Percentiles rank a stretch among this genome's conserved stretches.
phyloP scores from a whole-genome alignment of 1,140 invertebrate genomes.

The Pteromalus puparum region DNA sequence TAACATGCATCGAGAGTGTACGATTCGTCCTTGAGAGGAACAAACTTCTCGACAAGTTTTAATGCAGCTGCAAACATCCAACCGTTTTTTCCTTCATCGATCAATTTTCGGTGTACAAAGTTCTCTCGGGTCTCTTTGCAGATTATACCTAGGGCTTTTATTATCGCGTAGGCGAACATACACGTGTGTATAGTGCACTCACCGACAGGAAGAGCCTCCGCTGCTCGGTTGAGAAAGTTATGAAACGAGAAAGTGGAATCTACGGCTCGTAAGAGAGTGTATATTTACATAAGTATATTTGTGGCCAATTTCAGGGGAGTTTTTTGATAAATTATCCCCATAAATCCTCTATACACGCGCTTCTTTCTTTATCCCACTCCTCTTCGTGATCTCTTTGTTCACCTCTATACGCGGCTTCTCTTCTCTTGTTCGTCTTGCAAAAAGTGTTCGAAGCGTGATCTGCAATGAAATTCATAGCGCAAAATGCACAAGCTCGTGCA shows the following conservation, averaged over 20 bases:
- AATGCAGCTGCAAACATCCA: no score
- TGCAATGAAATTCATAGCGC: not conserved
- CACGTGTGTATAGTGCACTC: not conserved
- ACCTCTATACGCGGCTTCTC: not conserved
- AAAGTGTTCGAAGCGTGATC: constrained; percentile 11
- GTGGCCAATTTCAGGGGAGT: constrained; percentile 34
- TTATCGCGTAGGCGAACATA: not conserved
- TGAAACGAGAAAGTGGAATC: constrained; percentile 46
- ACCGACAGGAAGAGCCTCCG: not conserved
- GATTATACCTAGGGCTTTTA: constrained; percentile 4
- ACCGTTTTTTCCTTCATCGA: no score
- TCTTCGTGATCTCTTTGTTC: not conserved
- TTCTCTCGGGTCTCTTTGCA: constrained; percentile 12
- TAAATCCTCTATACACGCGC: constrained; percentile 3
- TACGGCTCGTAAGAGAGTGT: constrained; percentile 15
- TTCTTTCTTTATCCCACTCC: not conserved
- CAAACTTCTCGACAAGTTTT: no score
- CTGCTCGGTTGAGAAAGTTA: constrained; percentile 16
- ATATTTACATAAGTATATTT: constrained; percentile 49
- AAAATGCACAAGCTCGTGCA: no score
- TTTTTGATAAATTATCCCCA: constrained; percentile 37
- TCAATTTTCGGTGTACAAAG: no score
- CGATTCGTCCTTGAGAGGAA: no score
- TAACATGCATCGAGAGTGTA: no score
- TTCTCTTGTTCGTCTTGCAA: not conserved